phyloP scores from a whole-genome alignment of 2,888 invertebrate species.

The Drosophila anomalata region DNA sequence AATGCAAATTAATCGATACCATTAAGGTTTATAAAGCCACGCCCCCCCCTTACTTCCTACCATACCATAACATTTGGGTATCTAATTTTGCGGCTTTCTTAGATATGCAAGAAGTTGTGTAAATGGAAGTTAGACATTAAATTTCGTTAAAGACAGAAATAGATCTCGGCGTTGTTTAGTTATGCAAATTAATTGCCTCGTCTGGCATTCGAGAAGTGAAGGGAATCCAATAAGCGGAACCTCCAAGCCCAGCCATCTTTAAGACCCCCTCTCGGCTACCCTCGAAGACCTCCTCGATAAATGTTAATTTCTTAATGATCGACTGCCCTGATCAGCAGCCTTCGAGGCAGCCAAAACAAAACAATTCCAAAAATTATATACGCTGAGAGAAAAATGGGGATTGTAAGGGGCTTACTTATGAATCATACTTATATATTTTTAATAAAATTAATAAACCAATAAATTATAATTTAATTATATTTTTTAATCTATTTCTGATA shows the following conservation, averaged over 20 bases:
- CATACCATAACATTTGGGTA: not conserved
- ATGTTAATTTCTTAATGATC: slow-evolving; percentile 70
- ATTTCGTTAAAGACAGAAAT: slow-evolving; percentile 26
- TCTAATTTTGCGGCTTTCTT: slow-evolving; percentile 34
- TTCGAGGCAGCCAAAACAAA: slow-evolving; percentile 43
- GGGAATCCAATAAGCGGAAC: slow-evolving; percentile 63
- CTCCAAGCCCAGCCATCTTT: slow-evolving; percentile 24
- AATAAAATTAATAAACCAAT: no score
- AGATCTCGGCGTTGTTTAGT: slow-evolving; percentile 56
- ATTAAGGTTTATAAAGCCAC: slow-evolving; percentile 63
- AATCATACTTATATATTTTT: no score
- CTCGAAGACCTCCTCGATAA: slow-evolving; percentile 30
- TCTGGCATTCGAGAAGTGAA: slow-evolving; percentile 62
- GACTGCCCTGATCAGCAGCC: slow-evolving; percentile 45
- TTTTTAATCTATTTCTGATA: no score
- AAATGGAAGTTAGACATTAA: slow-evolving; percentile 31
- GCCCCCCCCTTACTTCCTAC: not conserved
- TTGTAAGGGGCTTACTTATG: no score
- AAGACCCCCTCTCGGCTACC: not conserved
- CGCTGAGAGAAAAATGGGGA: slow-evolving; percentile 4
- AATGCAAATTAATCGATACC: slow-evolving; percentile 78
- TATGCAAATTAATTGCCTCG: slow-evolving; percentile 72
- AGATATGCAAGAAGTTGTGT: slow-evolving; percentile 13
- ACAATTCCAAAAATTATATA: slow-evolving; percentile 4
- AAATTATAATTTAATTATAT: no score